These are phyloP conservation scores for Prunella fulvescens DNA, from an alignment of 2,113 vertebrate genomes.

Conservation along the genomic window DNA sequence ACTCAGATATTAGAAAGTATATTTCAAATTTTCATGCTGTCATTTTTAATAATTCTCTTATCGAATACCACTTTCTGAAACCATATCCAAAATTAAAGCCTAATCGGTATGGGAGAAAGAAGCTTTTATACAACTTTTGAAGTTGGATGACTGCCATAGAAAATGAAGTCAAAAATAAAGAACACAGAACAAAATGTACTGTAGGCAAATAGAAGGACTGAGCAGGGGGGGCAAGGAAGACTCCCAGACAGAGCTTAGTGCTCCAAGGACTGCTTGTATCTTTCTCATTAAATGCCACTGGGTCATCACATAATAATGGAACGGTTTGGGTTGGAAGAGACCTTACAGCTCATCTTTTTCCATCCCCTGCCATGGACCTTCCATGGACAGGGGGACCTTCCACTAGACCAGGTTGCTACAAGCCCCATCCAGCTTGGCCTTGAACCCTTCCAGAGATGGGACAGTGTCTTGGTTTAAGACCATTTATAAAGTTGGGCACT, in stretches of 20 bases:
- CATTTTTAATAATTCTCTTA: not conserved
- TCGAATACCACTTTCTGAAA: not conserved
- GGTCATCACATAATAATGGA: not conserved
- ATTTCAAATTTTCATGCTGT: not conserved
- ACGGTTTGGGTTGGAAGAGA: not conserved
- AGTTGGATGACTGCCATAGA: not conserved
- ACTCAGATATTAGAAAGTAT: not conserved
- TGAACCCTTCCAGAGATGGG: not conserved
- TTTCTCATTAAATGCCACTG: not conserved
- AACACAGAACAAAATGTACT: not conserved
- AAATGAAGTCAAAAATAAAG: not conserved
- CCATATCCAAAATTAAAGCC: not conserved
- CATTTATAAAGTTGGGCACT: not conserved
- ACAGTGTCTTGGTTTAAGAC: not conserved
- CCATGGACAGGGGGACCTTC: not conserved
- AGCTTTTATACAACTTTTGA: not conserved
- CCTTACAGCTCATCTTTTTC: not conserved
- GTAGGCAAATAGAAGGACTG: not conserved
- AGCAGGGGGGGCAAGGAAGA: not conserved
- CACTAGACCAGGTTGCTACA: not conserved
- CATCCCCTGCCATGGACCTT: not conserved
- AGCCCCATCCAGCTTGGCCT: not conserved
- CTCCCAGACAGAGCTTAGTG: not conserved
- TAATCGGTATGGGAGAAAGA: not conserved
- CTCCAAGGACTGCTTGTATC: not conserved